phyloP scores from a whole-genome alignment of 2,888 invertebrate species.

The Rapana venosa region DNA sequence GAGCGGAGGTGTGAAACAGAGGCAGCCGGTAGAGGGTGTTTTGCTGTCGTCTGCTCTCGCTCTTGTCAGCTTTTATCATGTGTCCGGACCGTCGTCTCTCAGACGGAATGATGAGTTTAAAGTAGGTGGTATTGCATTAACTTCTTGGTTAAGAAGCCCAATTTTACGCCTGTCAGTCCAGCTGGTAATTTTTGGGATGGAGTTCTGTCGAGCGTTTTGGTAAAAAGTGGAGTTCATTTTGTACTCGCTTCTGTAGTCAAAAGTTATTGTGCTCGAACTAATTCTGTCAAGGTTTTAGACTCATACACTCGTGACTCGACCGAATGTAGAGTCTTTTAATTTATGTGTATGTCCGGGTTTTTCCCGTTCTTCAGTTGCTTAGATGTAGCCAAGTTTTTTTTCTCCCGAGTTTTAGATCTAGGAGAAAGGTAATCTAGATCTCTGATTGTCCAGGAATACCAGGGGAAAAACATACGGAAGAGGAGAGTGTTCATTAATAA shows the following conservation, averaged over 20 bases:
- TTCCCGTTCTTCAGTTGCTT: too few relatives aligned
- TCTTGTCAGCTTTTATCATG: slow-evolving; percentile 37
- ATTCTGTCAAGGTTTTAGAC: not conserved
- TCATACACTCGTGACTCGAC: too few relatives aligned
- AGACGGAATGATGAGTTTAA: slow-evolving; percentile 44
- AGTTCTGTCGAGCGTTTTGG: not conserved
- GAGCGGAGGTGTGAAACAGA: slow-evolving; percentile 36
- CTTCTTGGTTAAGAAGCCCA: slow-evolving; percentile 23
- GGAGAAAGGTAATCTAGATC: too few relatives aligned
- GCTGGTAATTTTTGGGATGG: not conserved
- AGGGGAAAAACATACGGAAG: too few relatives aligned
- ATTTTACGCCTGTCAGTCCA: slow-evolving; percentile 24
- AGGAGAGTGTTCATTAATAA: too few relatives aligned
- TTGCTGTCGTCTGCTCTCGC: slow-evolving; percentile 43
- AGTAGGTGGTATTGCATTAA: slow-evolving; percentile 37
- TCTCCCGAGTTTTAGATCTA: too few relatives aligned
- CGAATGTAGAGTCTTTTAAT: too few relatives aligned
- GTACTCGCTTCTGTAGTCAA: not conserved
- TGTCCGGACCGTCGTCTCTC: slow-evolving; percentile 8
- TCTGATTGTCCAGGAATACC: too few relatives aligned
- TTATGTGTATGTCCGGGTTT: too few relatives aligned
- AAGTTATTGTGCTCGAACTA: not conserved
- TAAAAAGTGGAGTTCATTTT: not conserved
- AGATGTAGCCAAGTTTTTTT: too few relatives aligned
- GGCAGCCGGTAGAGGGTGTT: slow-evolving; percentile 45